Evolutionary conservation across 2,888 invertebrate genomes (phyloP).

Genomic region (Lottia scabra): DNA sequence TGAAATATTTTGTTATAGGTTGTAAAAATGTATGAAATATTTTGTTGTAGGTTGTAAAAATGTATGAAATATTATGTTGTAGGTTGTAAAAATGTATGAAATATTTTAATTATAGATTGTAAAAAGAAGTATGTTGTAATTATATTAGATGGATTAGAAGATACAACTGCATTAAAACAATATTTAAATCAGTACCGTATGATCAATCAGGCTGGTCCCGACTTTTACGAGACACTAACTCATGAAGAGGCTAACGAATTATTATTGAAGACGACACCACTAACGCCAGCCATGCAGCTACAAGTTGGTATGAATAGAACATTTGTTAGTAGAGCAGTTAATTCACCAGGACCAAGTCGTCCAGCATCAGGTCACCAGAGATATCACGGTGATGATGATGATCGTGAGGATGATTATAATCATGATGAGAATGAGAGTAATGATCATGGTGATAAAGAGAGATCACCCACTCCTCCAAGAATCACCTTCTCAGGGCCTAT

Average conservation of each 20-base stretch:
- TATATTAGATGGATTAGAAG: conserved; percentile 31
- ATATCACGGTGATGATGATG: not conserved
- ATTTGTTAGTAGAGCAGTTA: not conserved
- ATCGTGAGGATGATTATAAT: not conserved
- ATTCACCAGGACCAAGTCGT: not conserved
- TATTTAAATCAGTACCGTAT: conserved; percentile 25
- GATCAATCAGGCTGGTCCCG: conserved; percentile 15
- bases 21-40: not conserved
- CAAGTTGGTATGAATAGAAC: conserved; percentile 8
- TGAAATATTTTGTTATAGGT: not conserved
- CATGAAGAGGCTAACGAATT: conserved; percentile 85
- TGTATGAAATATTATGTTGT: no score
- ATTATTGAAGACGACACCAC: conserved; percentile 80
- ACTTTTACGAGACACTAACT: conserved; percentile 76
- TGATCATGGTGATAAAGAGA: conserved; percentile 16
- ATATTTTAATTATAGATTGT: conserved; percentile 39
- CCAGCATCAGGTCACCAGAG: not conserved
- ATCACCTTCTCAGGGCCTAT: conserved; percentile 53
- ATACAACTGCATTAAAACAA: conserved; percentile 23
- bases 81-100: no score
- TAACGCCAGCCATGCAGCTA: conserved; percentile 63
- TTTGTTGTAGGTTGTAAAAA: conserved; percentile 3
- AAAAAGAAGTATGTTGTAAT: conserved; percentile 50
- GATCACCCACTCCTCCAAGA: conserved; percentile 46
- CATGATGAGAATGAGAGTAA: not conserved